These are phyloP conservation scores for Saturnia japonica DNA, from an alignment of 2,888 invertebrate genomes.

Conservation along the genomic window DNA sequence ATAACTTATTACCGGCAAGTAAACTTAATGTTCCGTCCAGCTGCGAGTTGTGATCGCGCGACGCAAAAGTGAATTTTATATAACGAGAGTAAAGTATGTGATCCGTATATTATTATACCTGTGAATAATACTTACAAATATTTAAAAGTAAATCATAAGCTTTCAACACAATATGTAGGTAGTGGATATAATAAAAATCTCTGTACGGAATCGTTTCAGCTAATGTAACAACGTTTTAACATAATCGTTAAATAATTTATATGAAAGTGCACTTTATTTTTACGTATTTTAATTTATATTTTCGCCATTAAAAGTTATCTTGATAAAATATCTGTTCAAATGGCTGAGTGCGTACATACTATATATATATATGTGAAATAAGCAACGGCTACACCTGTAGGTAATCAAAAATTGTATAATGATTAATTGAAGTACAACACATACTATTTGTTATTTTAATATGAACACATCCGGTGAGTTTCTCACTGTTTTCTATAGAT, in stretches of 20 bases:
- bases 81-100: constrained; percentile 2
- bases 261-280: constrained; percentile 2
- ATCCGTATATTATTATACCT: background rate
- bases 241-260: constrained; percentile 11
- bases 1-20: background rate
- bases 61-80: background rate
- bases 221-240: constrained; percentile 1
- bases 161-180: background rate
- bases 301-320: constrained; percentile 1
- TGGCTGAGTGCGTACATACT: background rate
- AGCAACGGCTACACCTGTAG: background rate
- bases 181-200: background rate
- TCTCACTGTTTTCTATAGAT: background rate
- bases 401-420: background rate
- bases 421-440: background rate
- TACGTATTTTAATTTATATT: background rate
- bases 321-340: background rate
- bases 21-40: background rate
- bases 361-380: background rate
- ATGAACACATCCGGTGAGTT: background rate
- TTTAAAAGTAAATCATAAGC: background rate
- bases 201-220: background rate
- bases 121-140: background rate
- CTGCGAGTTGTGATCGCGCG: background rate
- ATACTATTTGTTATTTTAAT: background rate